phyloP scores from a whole-genome alignment of 2,888 invertebrate genomes.

The Ernsta delagoae region DNA sequence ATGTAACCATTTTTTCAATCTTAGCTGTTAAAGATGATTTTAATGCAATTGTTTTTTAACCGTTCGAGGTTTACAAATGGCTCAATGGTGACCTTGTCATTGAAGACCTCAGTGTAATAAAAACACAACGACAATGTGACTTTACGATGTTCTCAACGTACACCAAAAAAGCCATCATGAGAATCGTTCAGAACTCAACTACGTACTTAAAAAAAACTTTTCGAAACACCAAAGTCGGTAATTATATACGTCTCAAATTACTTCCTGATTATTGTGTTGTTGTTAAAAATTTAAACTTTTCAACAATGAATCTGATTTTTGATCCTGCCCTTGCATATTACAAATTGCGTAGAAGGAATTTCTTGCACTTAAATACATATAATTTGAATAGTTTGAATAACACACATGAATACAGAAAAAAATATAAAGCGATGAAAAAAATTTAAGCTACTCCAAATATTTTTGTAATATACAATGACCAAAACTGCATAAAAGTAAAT shows the following conservation, averaged over 20 bases:
- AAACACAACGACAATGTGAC: constrained; percentile 43
- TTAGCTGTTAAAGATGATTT: constrained; percentile 22
- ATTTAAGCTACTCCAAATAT: too few species aligned
- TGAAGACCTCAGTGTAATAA: constrained; percentile 42
- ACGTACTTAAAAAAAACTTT: constrained; percentile 16
- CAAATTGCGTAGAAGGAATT: too few species aligned
- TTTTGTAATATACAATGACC: too few species aligned
- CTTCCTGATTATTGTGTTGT: constrained; percentile 25
- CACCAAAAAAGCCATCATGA: constrained; percentile 27
- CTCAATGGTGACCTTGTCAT: constrained; percentile 43
- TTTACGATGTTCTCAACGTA: constrained; percentile 39
- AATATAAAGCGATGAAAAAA: too few species aligned
- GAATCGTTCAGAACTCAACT: constrained; percentile 23
- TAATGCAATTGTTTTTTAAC: constrained; percentile 35
- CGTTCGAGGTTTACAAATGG: constrained; percentile 30
- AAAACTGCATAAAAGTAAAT: too few species aligned
- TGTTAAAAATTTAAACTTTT: not conserved
- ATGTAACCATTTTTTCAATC: too few species aligned
- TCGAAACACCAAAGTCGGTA: constrained; percentile 18
- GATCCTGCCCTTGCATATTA: too few species aligned
- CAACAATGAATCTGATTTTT: too few species aligned
- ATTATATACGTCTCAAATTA: constrained; percentile 22
- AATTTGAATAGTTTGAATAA: too few species aligned
- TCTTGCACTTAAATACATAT: too few species aligned
- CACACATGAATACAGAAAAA: too few species aligned